Percentiles rank a stretch among this genome's conserved stretches.
phyloP scores from a whole-genome alignment of 2,888 invertebrate species.

The Drosophila birchii region DNA sequence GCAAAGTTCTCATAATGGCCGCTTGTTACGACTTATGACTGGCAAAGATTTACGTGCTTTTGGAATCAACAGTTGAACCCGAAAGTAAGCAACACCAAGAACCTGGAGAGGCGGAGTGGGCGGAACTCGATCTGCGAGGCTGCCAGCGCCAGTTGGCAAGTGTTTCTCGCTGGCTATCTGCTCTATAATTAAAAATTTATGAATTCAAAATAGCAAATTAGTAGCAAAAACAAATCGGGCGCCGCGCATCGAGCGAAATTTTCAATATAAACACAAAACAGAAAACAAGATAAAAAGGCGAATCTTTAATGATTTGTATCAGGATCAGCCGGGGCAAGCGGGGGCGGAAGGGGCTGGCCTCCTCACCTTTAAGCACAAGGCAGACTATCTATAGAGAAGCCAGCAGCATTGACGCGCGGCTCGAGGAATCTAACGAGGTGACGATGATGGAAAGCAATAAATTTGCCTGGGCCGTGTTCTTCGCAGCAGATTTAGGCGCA shows the following conservation, averaged over 20 bases:
- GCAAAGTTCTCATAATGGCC: slow-evolving; percentile 47
- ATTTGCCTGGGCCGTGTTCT: slow-evolving; percentile 74
- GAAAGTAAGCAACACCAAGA: neutral
- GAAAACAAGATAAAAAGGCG: slow-evolving; percentile 37
- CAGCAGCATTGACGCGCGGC: slow-evolving; percentile 57
- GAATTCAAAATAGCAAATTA: slow-evolving; percentile 73
- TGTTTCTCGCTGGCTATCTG: slow-evolving; percentile 52
- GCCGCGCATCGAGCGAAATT: slow-evolving; percentile 40
- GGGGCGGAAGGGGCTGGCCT: neutral
- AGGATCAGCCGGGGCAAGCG: slow-evolving; percentile 12
- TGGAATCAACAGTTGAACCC: slow-evolving; percentile 33
- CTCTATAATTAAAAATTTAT: slow-evolving; percentile 76
- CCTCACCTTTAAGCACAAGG: slow-evolving; percentile 37
- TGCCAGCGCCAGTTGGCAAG: slow-evolving; percentile 48
- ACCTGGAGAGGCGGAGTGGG: neutral
- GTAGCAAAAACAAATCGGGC: slow-evolving; percentile 67
- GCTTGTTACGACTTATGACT: slow-evolving; percentile 47
- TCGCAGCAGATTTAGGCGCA: slow-evolving; percentile 74
- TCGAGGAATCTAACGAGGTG: slow-evolving; percentile 78
- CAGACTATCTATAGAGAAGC: slow-evolving; percentile 2
- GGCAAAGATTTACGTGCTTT: slow-evolving; percentile 34
- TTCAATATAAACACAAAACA: slow-evolving; percentile 59
- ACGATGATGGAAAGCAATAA: slow-evolving; percentile 82
- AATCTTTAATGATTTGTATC: slow-evolving; percentile 49
- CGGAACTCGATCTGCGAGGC: neutral